phyloP scores from a whole-genome alignment of 2,113 vertebrate genomes.

The Neogobius melanostomus region DNA sequence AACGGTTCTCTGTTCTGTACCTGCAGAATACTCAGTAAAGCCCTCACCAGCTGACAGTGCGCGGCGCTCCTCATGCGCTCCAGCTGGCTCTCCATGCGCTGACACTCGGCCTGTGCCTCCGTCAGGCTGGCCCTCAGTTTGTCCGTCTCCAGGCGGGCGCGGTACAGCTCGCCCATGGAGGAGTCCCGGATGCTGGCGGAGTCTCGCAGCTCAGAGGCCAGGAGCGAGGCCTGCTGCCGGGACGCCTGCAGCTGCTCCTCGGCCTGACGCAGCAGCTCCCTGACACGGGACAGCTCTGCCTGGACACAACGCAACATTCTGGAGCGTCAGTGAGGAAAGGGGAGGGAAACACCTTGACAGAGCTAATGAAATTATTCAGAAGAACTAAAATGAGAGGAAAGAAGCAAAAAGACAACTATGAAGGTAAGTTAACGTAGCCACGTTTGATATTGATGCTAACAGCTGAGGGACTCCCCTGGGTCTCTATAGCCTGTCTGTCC shows the following conservation, averaged over 20 bases:
- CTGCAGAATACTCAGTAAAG: constrained; percentile 4
- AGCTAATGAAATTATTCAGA: too few relatives aligned
- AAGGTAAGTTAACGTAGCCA: too few relatives aligned
- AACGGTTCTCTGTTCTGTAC: too few relatives aligned
- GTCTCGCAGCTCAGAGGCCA: constrained; percentile 90
- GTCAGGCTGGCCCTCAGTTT: constrained; percentile 74
- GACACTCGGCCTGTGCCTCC: constrained; percentile 83
- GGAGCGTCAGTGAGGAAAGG: neutral
- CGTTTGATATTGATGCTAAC: too few relatives aligned
- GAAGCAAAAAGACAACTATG: too few relatives aligned
- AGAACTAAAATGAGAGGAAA: too few relatives aligned
- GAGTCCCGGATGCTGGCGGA: constrained; percentile 87
- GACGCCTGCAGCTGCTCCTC: constrained; percentile 92
- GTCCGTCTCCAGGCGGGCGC: constrained; percentile 83
- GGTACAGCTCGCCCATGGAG: constrained; percentile 89
- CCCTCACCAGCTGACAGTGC: constrained; percentile 79
- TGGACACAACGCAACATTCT: constrained; percentile 41
- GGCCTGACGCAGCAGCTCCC: constrained; percentile 88
- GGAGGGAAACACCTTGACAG: neutral
- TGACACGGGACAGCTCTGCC: constrained; percentile 82
- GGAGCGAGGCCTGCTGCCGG: constrained; percentile 85
- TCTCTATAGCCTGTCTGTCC: too few relatives aligned
- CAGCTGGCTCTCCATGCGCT: constrained; percentile 64
- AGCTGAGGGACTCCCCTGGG: too few relatives aligned
- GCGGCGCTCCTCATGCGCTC: constrained; percentile 73